Evolutionary conservation across 2,113 vertebrate species (phyloP).

Genomic region (Lota lota): DNA sequence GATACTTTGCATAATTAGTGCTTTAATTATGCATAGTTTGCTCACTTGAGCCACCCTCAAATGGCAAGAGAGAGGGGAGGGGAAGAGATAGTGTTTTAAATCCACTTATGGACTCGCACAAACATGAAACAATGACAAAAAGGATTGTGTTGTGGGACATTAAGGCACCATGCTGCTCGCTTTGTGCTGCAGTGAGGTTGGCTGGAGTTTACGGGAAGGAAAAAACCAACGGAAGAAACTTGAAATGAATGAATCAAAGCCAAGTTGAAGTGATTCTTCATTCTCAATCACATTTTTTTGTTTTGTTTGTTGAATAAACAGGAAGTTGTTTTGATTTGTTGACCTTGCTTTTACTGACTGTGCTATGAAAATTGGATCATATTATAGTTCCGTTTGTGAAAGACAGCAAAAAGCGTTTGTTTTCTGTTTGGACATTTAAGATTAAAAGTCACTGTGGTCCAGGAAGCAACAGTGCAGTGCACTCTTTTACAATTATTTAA

Average conservation of each 20-base stretch:
- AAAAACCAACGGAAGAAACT: neutral
- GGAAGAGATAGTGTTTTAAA: conserved; percentile 32
- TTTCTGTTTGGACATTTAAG: no score
- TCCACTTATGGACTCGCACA: conserved; percentile 27
- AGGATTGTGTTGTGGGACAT: conserved; percentile 18
- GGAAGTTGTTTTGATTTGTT: no score
- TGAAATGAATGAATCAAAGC: neutral
- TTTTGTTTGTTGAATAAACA: no score
- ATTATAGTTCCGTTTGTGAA: no score
- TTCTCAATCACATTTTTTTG: no score
- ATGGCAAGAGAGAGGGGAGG: conserved; percentile 20
- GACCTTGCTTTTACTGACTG: no score
- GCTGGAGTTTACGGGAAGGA: neutral
- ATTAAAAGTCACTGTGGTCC: no score
- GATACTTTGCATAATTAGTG: conserved; percentile 47
- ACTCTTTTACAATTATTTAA: no score
- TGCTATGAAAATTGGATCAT: no score
- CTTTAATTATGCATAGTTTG: conserved; percentile 50
- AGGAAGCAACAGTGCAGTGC: no score
- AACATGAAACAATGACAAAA: conserved; percentile 42
- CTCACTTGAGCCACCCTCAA: conserved; percentile 31
- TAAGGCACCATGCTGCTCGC: conserved; percentile 18
- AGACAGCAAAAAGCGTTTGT: no score
- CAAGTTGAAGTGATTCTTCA: no score
- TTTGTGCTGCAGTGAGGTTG: neutral